These are phyloP conservation scores for Bombus pascuorum DNA, from an alignment of 1,140 invertebrate species.

Conservation along the genomic window DNA sequence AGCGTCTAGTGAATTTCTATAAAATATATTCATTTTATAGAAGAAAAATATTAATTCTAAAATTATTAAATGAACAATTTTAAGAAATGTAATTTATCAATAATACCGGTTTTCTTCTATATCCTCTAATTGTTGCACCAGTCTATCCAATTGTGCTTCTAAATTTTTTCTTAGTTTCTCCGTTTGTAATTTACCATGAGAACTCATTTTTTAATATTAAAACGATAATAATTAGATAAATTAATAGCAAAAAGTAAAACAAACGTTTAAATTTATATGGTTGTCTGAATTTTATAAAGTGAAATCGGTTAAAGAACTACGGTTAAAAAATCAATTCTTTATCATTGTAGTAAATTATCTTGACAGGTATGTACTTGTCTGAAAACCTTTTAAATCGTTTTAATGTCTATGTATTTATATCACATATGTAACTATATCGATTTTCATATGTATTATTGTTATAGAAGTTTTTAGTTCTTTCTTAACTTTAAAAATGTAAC, in stretches of 20 bases:
- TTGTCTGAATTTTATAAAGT: background rate
- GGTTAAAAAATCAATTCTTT: background rate
- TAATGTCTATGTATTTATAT: background rate
- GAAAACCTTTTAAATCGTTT: background rate
- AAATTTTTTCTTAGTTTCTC: constrained; percentile 87
- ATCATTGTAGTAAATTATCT: background rate
- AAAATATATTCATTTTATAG: constrained; percentile 7
- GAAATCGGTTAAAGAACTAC: background rate
- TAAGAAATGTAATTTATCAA: background rate
- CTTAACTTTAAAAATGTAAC: background rate
- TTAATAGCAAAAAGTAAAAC: background rate
- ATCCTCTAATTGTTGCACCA: constrained; percentile 89
- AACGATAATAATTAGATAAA: background rate
- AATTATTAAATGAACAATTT: background rate
- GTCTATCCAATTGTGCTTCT: constrained; percentile 88
- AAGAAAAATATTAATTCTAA: background rate
- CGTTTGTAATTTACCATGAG: constrained; percentile 83
- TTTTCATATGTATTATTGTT: background rate
- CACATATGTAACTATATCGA: background rate
- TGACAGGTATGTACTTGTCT: background rate
- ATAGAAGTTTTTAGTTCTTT: background rate
- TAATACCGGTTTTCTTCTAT: constrained; percentile 88
- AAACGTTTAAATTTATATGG: background rate
- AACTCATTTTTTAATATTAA: constrained; percentile 68
- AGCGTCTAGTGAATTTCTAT: constrained; percentile 86